Evolutionary conservation across 2,888 invertebrate species (phyloP), one percentile per base, ranked within the genome.

Genomic region (Spodoptera picta): DNA sequence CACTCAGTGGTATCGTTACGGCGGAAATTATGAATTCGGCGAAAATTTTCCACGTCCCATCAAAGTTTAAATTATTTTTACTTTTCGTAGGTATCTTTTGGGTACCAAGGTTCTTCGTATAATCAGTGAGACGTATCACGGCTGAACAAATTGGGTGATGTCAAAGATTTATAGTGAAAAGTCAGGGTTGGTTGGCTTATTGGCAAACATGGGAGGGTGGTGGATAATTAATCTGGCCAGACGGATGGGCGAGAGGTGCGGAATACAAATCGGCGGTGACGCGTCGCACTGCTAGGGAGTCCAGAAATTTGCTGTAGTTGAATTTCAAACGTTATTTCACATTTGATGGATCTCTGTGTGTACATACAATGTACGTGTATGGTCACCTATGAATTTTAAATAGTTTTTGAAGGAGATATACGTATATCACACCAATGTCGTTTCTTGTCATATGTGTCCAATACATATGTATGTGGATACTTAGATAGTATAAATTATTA

Each of bases 191-290:
- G 81, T 79, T 76, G 79, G 88, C 91, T 94, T 92, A 93, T 94
- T 93, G 92, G 91, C 88, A 92, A 93, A 92, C 93, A 93, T 90
- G 86, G 76, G 90, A 84, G 92, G 90, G 87, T 81, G 84, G 81
- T 73, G 85, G 92, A 92, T 93, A 93, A 94, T 94, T 94, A 94
- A 93, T 93, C 94, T 91, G 88, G 91, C 87, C 89, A 91, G 93
- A 92, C 92, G 89, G 89, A 90, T 89, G 87, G 77, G 74, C 76
- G 81, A 77, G 84, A 88, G 88, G 87, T 83, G 83, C 79, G 75
- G 94, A 93, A 94, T 94, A 94, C 91, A 92, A 93, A 94, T 92
- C 87, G 78, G 69, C 43, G 76, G 81, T 77, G 81, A 76, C 78
- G 83, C 80, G 80, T 74, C 81, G 77, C 75, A 82, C 72, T 65